A percentile compares a stretch with the other conserved stretches of the same genome.
Conservation (phyloP, 2,888 invertebrate species). For the Acrobasis repandana region DNA sequence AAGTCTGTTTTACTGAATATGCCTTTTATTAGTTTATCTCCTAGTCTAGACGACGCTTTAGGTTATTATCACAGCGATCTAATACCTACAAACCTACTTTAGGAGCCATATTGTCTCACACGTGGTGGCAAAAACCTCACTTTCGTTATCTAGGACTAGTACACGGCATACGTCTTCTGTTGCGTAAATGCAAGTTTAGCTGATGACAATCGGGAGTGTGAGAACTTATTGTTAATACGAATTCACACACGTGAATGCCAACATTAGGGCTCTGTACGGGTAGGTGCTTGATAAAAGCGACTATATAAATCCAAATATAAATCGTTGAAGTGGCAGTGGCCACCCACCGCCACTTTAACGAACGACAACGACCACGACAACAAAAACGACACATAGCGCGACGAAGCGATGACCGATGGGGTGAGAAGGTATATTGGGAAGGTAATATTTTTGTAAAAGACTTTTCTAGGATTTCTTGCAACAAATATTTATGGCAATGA, state of each 20-base stretch:
- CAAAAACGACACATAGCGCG: too few relatives aligned
- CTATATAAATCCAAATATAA: too few relatives aligned
- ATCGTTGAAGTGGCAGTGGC: too few relatives aligned
- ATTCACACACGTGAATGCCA: constrained; percentile 74
- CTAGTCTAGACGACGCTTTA: background rate
- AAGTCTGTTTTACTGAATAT: too few relatives aligned
- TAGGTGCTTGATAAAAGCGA: background rate
- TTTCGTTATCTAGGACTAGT: constrained; percentile 65
- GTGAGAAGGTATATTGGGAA: too few relatives aligned
- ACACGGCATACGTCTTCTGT: constrained; percentile 65
- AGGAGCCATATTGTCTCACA: constrained; percentile 69
- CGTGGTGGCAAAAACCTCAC: constrained; percentile 69
- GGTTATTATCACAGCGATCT: constrained; percentile 20
- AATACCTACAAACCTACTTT: constrained; percentile 56
- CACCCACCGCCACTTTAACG: too few relatives aligned
- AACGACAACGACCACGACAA: too few relatives aligned
- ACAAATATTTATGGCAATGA: too few relatives aligned
- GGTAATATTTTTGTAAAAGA: too few relatives aligned
- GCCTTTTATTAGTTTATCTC: too few relatives aligned
- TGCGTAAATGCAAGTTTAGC: constrained; percentile 75
- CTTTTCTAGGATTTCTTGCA: too few relatives aligned
- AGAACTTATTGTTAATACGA: constrained; percentile 63
- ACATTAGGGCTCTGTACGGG: constrained; percentile 43
- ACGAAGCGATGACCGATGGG: too few relatives aligned
- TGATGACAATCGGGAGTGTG: constrained; percentile 74